Base-by-base conservation (phyloP, 2,888 invertebrate genomes). In the Pycnomerus fuliginosus region DNA sequence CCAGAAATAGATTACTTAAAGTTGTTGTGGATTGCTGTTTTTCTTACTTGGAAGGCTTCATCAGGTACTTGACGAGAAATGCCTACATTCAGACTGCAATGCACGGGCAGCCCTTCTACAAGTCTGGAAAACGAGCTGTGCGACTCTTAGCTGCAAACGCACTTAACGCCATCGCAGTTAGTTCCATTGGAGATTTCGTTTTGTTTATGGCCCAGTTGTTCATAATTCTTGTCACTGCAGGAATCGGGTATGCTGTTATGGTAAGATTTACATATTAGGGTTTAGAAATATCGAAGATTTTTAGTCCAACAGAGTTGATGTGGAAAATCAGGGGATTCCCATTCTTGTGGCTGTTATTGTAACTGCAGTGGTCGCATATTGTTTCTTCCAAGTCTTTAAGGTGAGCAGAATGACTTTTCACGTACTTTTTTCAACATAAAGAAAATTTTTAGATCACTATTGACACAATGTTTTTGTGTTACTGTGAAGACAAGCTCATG, bases 371-470 rank as follows among this genome's bases (percentile, higher is more conserved):
- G 22, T 51, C 15, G 35, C 48, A 11, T 31, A 51, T 14, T 42
- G 36, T 25, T 31, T 51, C 32, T 51, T 51, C 32, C 25, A 30
- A 7, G 45, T 43, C 8, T 46, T 49, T 22, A 46, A 52, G 43
- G 48, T 52, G 36, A 23, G n/a, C n/a, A n/a, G n/a, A n/a, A n/a
- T n/a, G n/a, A n/a, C n/a, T n/a, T n/a, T n/a, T n/a, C n/a, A n/a
- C n/a, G n/a, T n/a, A n/a, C 12, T 12, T 25, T 5, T 8, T 25
- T 25, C 10, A n/a, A n/a, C n/a, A n/a, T n/a, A n/a, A n/a, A n/a
- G n/a, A n/a, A n/a, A n/a, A n/a, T n/a, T n/a, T 54, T 30, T 37
- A 52, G 44, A 31, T 46, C 12, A 30, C 46, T 16, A 25, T 50
- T 22, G 46, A 50, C 13, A 43, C 49, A 3, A 16, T 46, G 12